Evolutionary conservation across 2,113 vertebrate species (phyloP), one percentile per base, ranked within the genome.

Genomic region (Melospiza georgiana): DNA sequence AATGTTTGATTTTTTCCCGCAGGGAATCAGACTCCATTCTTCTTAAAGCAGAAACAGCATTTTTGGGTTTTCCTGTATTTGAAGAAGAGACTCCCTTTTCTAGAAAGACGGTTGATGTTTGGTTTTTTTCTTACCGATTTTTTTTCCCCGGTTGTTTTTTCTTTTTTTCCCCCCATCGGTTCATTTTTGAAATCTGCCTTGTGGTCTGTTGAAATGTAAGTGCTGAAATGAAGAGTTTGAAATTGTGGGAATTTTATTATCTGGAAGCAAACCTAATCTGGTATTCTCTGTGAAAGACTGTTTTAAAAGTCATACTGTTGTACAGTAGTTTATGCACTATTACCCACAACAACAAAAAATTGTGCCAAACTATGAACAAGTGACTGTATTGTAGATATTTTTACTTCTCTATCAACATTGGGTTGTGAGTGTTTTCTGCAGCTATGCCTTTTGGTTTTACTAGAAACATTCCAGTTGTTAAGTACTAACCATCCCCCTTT

Each of bases 281-380:
- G 96, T 97, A 96, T 98, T 98, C 96, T 98, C 96, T 96, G 96
- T 98, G 97, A 98, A 96, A 97, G 97, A 98, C 97, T 98, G 97
- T 96, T 97, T 95, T 94, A 87, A 97, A 98, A 97, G 98, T 98
- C 97, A 98, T 99, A 98, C 98, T 98, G 98, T 98, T 99, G 99
- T 99, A 99, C 98, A 98, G 99, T 99, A 99, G 97, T 98, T 98
- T 98, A 99, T 99, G 99, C 99, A 99, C 98, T 99, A 99, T 98
- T 98, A 98, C 98, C 97, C 97, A 97, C 96, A 94, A 94, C 98
- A 98, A 98, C 97, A 97, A 98, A 98, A 94, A 97, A 97, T 98
- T 98, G 99, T 99, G 99, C 99, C 99, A 99, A 99, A 99, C 98
- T 98, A 98, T 98, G 98, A 99, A 99, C 98, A 99, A 98, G 98